A percentile compares a stretch with the other conserved stretches of the same genome.
Conservation (phyloP, 2,888 invertebrate species). For the Brachyopa scutellaris region DNA sequence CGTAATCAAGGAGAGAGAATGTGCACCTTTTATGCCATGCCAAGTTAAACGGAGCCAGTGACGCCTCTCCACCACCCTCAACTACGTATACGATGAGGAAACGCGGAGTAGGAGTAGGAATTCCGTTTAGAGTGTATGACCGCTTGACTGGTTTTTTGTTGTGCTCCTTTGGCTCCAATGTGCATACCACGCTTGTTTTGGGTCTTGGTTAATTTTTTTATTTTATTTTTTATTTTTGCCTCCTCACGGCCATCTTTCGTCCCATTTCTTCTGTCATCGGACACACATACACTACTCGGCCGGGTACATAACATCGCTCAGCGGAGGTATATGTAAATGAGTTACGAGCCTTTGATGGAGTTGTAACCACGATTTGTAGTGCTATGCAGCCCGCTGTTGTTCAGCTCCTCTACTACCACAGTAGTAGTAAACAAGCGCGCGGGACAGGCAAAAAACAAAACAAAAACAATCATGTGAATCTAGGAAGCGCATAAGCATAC, state of each 20-base stretch:
- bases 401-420: too few species aligned
- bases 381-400: background rate
- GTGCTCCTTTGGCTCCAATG: conserved; percentile 24
- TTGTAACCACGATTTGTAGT: conserved; percentile 72
- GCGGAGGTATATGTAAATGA: conserved; percentile 72
- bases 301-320: conserved; percentile 8
- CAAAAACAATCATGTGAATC: conserved; percentile 70
- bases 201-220: conserved; percentile 60
- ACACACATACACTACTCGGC: conserved; percentile 15
- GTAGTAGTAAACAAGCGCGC: conserved; percentile 65
- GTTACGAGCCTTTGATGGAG: conserved; percentile 73
- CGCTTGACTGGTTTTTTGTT: conserved; percentile 63
- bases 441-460: conserved; percentile 23
- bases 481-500: conserved; percentile 70
- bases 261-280: conserved; percentile 70
- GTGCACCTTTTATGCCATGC: conserved; percentile 52
- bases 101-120: conserved; percentile 35
- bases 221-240: conserved; percentile 14
- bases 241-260: conserved; percentile 65
- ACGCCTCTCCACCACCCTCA: conserved; percentile 39
- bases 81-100: background rate
- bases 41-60: too few species aligned
- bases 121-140: conserved; percentile 65
- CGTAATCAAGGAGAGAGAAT: conserved; percentile 67
- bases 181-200: conserved; percentile 63